A percentile compares a stretch with the other conserved stretches of the same genome.
Evolutionary conservation across 2,797 vertebrate genomes (phyloP).

Genomic region (Gambusia yucatana): DNA sequence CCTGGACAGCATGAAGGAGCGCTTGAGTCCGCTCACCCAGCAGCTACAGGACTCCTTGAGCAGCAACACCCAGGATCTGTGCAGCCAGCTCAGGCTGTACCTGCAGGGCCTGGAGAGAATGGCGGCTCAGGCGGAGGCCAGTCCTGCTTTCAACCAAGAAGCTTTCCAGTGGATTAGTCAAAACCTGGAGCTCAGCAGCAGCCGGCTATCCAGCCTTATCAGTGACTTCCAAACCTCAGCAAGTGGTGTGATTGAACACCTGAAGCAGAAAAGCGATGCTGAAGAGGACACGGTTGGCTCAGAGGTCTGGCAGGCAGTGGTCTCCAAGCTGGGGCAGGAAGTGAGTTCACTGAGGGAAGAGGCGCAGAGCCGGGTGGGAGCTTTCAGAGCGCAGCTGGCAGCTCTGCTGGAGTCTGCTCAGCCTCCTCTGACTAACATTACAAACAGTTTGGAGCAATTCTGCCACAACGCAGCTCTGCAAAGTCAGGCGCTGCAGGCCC

Average conservation of each 20-base stretch:
- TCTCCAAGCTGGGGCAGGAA: slow-evolving; percentile 71
- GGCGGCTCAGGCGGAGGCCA: slow-evolving; percentile 28
- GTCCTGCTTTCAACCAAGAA: slow-evolving; percentile 52
- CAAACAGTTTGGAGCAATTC: slow-evolving; percentile 66
- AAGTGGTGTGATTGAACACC: slow-evolving; percentile 47
- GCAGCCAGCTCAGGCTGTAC: slow-evolving; percentile 70
- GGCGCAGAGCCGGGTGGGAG: slow-evolving; percentile 53
- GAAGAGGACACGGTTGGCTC: slow-evolving; percentile 45
- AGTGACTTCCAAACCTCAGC: slow-evolving; percentile 72
- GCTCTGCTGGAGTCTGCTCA: slow-evolving; percentile 43
- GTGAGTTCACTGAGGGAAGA: slow-evolving; percentile 69
- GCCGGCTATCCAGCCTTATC: slow-evolving; percentile 61
- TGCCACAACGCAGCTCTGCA: slow-evolving; percentile 71
- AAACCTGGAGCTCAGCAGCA: slow-evolving; percentile 68
- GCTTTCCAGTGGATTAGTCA: slow-evolving; percentile 65
- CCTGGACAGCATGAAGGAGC: slow-evolving; percentile 67
- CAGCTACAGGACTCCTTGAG: slow-evolving; percentile 76
- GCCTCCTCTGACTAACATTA: slow-evolving; percentile 38
- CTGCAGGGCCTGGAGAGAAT: slow-evolving; percentile 64
- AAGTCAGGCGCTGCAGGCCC: slow-evolving; percentile 65
- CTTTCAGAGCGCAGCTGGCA: slow-evolving; percentile 65
- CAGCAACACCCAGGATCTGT: slow-evolving; percentile 74
- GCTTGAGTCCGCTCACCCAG: slow-evolving; percentile 71
- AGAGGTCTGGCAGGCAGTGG: slow-evolving; percentile 69
- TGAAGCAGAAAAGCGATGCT: slow-evolving; percentile 45